Conservation (phyloP, 2,888 invertebrate species). For the Gnatocerus cornutus region DNA sequence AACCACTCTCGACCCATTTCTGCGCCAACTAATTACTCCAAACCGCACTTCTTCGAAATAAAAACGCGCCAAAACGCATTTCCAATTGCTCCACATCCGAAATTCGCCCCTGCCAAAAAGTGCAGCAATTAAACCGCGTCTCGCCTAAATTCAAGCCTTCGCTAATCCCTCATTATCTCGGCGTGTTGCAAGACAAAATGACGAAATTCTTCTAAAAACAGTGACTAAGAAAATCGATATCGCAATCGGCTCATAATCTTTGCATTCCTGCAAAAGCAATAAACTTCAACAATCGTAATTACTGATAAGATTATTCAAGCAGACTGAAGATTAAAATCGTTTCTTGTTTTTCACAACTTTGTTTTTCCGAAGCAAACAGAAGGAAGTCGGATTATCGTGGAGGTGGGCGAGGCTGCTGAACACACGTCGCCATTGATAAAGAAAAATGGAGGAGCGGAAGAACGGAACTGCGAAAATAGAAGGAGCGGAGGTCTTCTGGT, state of each 20-base stretch:
- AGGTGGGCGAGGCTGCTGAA: neutral
- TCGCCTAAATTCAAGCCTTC: constrained; percentile 26
- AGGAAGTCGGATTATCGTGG: constrained; percentile 20
- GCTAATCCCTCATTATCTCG: constrained; percentile 31
- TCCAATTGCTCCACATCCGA: too few relatives aligned
- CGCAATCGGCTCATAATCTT: constrained; percentile 44
- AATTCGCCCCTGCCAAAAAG: too few relatives aligned
- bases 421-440: constrained; percentile 12
- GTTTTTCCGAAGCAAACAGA: constrained; percentile 24
- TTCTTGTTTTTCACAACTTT: constrained; percentile 35
- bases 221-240: constrained; percentile 33
- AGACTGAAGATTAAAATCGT: constrained; percentile 42
- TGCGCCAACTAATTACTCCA: too few relatives aligned
- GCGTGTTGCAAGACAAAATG: constrained; percentile 18
- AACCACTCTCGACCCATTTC: too few relatives aligned
- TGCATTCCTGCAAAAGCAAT: constrained; percentile 46
- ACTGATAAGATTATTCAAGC: constrained; percentile 47
- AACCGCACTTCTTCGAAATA: too few relatives aligned
- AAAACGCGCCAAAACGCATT: too few relatives aligned
- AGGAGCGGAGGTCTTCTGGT: neutral
- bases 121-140: neutral
- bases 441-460: constrained; percentile 5
- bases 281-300: constrained; percentile 45
- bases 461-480: neutral
- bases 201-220: constrained; percentile 40